phyloP scores from a whole-genome alignment of 2,113 vertebrate species.

The Aptenodytes patagonicus region DNA sequence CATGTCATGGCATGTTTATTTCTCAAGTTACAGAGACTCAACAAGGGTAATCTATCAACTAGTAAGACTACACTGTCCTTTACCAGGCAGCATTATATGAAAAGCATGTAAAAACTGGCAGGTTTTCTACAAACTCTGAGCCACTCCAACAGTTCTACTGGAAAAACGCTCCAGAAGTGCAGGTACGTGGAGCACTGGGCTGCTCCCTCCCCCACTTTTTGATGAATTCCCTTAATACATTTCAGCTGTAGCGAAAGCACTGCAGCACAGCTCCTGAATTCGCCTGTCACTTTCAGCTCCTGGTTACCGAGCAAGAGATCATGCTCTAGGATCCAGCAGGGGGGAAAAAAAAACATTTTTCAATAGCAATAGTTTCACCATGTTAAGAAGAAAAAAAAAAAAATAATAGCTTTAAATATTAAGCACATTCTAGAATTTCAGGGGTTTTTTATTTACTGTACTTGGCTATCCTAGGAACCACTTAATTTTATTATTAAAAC shows the following conservation, averaged over 20 bases:
- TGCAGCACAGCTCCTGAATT: neutral
- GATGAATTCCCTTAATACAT: neutral
- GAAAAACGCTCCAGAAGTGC: neutral
- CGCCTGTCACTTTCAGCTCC: neutral
- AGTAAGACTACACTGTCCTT: neutral
- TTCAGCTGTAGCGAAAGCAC: neutral
- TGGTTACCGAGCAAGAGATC: neutral
- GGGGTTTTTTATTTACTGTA: neutral
- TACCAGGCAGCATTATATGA: neutral
- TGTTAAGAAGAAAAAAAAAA: neutral
- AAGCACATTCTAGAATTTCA: neutral
- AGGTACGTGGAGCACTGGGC: neutral
- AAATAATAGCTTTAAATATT: neutral
- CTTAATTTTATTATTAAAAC: neutral
- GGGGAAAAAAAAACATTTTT: neutral
- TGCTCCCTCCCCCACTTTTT: neutral
- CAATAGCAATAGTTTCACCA: neutral
- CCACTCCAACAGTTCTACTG: neutral
- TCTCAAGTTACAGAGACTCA: neutral
- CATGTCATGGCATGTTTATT: neutral
- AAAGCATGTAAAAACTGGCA: neutral
- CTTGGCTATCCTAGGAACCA: neutral
- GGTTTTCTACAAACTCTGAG: neutral
- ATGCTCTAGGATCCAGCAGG: neutral
- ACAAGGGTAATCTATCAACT: neutral